Percentiles rank a stretch among this genome's conserved stretches.
Conservation (phyloP, 2,888 invertebrate genomes). For the Pimpla rufipes region DNA sequence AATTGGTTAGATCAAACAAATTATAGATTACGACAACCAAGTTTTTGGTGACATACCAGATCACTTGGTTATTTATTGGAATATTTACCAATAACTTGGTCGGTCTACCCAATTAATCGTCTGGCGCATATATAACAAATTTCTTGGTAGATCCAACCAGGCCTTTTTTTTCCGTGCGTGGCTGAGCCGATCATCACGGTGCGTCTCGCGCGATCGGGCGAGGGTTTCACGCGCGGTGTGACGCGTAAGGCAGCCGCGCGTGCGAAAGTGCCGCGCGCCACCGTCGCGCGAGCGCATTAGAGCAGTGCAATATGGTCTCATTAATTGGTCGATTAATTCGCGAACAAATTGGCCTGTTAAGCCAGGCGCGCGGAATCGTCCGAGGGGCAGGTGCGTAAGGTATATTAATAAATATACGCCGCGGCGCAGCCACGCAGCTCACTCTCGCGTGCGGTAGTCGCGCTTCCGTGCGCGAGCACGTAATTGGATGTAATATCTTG, state of each 20-base stretch:
- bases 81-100: no score
- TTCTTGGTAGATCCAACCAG: no score
- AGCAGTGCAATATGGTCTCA: conserved; percentile 68
- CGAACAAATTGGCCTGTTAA: conserved; percentile 66
- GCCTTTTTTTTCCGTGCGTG: no score
- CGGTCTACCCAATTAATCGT: no score
- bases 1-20: no score
- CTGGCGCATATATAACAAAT: no score
- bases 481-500: conserved; percentile 79
- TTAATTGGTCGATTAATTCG: conserved; percentile 70
- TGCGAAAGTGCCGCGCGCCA: conserved; percentile 71
- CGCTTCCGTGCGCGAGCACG: conserved; percentile 66
- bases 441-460: conserved; percentile 32
- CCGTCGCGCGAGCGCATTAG: conserved; percentile 67
- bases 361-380: conserved; percentile 63
- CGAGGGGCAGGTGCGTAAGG: conserved; percentile 58
- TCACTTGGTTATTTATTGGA: no score
- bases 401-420: conserved; percentile 50
- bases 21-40: no score
- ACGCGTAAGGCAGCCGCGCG: conserved; percentile 56
- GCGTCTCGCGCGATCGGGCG: conserved; percentile 16
- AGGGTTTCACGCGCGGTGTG: conserved; percentile 44
- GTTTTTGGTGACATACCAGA: no score
- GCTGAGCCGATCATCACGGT: not conserved
- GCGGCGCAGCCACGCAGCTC: conserved; percentile 38